Percentiles rank a stretch among this genome's conserved stretches.
Conservation (phyloP, 2,113 vertebrate species). For the Oreotrochilus melanogaster region DNA sequence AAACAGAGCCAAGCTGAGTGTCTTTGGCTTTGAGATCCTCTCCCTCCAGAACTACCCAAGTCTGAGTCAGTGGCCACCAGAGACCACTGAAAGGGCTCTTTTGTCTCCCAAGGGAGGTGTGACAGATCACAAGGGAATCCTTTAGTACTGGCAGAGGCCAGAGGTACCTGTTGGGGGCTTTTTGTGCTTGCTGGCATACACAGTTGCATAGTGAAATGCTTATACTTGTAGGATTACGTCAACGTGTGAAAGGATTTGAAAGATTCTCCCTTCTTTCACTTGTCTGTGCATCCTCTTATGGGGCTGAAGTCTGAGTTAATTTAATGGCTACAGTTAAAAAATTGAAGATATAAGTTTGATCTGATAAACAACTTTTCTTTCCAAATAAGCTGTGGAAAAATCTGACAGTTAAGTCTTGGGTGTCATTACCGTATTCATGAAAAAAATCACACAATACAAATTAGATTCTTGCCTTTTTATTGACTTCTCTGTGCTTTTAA, state of each 20-base stretch:
- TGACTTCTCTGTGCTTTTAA: not conserved
- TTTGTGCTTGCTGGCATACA: not conserved
- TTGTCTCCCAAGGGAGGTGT: conserved; percentile 18
- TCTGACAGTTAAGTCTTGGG: not conserved
- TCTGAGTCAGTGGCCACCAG: conserved; percentile 25
- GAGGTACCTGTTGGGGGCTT: not conserved
- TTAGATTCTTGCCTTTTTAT: not conserved
- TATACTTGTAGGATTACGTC: not conserved
- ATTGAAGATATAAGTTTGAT: not conserved
- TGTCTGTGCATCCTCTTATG: not conserved
- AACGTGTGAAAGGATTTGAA: not conserved
- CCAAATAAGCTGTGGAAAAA: not conserved
- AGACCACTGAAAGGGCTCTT: conserved; percentile 35
- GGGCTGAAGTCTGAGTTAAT: not conserved
- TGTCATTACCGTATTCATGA: not conserved
- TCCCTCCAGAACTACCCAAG: not conserved
- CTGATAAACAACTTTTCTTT: not conserved
- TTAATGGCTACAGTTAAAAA: not conserved
- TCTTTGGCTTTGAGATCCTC: conserved; percentile 53
- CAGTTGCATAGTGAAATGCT: not conserved
- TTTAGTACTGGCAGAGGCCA: not conserved
- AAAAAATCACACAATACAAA: not conserved
- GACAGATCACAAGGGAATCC: not conserved
- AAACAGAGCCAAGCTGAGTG: conserved; percentile 29
- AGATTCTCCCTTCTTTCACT: not conserved